Conservation (phyloP, 2,113 vertebrate genomes). For the Anser cygnoides region DNA sequence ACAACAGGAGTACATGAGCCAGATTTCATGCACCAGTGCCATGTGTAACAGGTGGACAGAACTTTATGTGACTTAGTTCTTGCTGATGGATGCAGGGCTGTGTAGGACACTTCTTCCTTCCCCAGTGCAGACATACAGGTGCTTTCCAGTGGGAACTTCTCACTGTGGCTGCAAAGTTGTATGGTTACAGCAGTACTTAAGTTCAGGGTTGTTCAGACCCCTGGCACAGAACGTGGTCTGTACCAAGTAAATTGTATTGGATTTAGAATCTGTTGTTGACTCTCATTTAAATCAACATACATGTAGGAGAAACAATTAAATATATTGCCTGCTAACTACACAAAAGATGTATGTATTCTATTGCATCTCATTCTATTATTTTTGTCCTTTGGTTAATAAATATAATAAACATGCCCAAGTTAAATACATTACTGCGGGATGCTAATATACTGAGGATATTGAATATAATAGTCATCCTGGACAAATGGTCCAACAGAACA, state of each 20-base stretch:
- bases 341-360: slow-evolving; percentile 36
- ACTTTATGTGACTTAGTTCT: background rate
- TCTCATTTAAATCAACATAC: slow-evolving; percentile 27
- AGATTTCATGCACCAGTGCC: background rate
- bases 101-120: background rate
- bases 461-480: slow-evolving; percentile 59
- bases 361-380: slow-evolving; percentile 61
- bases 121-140: rapidly evolving
- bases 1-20: background rate
- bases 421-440: slow-evolving; percentile 68
- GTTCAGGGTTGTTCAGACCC: background rate
- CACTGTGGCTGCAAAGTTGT: background rate
- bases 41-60: background rate
- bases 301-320: slow-evolving; percentile 37
- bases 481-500: slow-evolving; percentile 54
- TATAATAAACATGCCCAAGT: slow-evolving; percentile 42
- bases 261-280: slow-evolving; percentile 29
- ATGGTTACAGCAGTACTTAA: background rate
- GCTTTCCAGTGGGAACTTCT: background rate
- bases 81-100: background rate
- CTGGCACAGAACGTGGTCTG: background rate
- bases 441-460: slow-evolving; percentile 69
- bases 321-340: slow-evolving; percentile 6
- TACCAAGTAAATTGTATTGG: background rate
- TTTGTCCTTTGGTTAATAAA: slow-evolving; percentile 52